Conservation (phyloP, 1,140 invertebrate species). For the Ridgeia piscesae region DNA sequence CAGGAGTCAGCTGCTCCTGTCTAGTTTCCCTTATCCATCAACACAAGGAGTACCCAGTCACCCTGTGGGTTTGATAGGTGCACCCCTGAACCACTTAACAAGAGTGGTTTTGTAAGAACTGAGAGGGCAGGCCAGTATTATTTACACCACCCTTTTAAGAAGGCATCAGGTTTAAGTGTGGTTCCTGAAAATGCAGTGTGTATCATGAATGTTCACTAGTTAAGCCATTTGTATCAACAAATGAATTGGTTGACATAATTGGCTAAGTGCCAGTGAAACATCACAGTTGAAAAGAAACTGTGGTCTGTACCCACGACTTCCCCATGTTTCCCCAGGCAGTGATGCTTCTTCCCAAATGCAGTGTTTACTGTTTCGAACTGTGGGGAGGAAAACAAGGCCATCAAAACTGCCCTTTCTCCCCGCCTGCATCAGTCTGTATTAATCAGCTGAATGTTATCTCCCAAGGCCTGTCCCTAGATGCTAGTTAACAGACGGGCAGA, state of each 20-base stretch:
- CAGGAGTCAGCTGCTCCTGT: no score
- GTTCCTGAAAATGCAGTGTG: neutral
- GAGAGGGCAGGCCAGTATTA: neutral
- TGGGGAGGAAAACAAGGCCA: neutral
- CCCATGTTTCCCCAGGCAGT: neutral
- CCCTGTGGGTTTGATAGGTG: no score
- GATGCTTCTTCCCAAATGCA: neutral
- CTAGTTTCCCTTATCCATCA: no score
- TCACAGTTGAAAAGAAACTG: neutral
- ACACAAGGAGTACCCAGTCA: no score
- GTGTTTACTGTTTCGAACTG: neutral
- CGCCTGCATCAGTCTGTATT: neutral
- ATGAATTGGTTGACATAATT: neutral
- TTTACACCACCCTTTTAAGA: neutral
- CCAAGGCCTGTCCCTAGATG: neutral
- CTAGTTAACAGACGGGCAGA: neutral
- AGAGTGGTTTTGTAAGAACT: neutral
- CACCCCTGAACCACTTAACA: neutral
- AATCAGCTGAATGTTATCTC: neutral
- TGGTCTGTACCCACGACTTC: neutral
- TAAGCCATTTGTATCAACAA: neutral
- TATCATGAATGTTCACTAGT: neutral
- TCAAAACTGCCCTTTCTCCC: neutral
- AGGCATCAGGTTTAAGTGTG: neutral
- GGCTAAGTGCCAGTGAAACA: neutral